Conservation (phyloP, 2,888 invertebrate species). For the Linyphia triangularis region DNA sequence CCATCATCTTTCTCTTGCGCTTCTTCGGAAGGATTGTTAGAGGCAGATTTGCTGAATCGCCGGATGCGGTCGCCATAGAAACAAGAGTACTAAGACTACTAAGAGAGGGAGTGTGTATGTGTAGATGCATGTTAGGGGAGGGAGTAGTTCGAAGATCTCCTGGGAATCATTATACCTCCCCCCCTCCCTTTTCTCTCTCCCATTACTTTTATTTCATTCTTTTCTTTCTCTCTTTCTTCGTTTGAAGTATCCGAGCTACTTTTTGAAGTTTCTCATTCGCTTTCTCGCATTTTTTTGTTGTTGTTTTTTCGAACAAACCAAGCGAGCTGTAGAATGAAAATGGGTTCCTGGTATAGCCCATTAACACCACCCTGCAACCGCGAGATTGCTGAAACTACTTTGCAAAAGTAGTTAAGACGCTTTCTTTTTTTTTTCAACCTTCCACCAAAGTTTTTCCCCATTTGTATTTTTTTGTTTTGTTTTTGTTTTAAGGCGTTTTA, state of each 20-base stretch:
- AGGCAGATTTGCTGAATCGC: constrained; percentile 73
- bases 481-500: background rate
- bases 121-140: constrained; percentile 1
- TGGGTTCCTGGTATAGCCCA: constrained; percentile 43
- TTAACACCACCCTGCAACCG: constrained; percentile 49
- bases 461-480: background rate
- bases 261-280: constrained; percentile 18
- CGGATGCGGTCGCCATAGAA: constrained; percentile 69
- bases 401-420: constrained; percentile 47
- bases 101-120: background rate
- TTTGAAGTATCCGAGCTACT: background rate
- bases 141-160: constrained; percentile 44
- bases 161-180: constrained; percentile 66
- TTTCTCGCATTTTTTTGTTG: constrained; percentile 6
- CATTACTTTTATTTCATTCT: constrained; percentile 9
- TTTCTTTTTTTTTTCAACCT: background rate
- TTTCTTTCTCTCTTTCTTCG: background rate
- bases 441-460: background rate
- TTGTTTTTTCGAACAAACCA: background rate
- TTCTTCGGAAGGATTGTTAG: constrained; percentile 59
- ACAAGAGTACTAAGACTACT: constrained; percentile 45
- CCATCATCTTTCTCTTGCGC: constrained; percentile 40
- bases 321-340: constrained; percentile 26
- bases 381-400: constrained; percentile 59
- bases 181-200: background rate